Evolutionary conservation across 2,888 invertebrate genomes (phyloP), one percentile per base, ranked within the genome.

Genomic region (Trichacis sp.): DNA sequence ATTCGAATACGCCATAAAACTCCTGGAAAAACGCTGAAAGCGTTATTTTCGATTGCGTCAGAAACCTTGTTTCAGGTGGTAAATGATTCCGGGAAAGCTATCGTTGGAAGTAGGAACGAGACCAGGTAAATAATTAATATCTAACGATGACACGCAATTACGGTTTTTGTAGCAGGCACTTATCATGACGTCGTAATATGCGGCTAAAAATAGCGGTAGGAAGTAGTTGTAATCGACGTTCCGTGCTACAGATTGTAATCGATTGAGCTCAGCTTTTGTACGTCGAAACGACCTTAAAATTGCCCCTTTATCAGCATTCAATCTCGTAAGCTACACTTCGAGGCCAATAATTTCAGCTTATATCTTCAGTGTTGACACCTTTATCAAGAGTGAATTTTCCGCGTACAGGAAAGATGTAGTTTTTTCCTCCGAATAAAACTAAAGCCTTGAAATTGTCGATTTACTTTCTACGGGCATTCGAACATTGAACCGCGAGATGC

Each of bases 211-310:
- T 70, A 64, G 50, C 65, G 66, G 69, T 66, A 51, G 67, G 64
- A 69, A 69, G 66, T 68, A 70, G 70, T 71, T 69, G 73, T 71
- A 63, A 65, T 67, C 69, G 64, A 70, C 63, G 64, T 64, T 70
- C 60, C 64, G 69, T 62, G 69, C 63, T 30, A 46, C 62, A 59
- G 67, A 63, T 67, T 63, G 62, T 67, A 67, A 67, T 70, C 69
- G 66, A 73, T 70, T 68, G 70, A 74, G 71, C 72, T 72, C 59
- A 58, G 62, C 64, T 57, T 59, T 64, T 54, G 55, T 61, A 61
- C 54, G 66, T 59, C 55, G 52, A 48, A 55, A 49, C 53, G 55
- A 56, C 56, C 57, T 55, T 58, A 45, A 55, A 59, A 64, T 68
- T 62, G 62, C 65, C 63, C 61, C 60, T 63, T 61, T 63, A 68